These are phyloP conservation scores for Rhagonycha fulva DNA, from an alignment of 2,888 invertebrate species.

Conservation along the genomic window DNA sequence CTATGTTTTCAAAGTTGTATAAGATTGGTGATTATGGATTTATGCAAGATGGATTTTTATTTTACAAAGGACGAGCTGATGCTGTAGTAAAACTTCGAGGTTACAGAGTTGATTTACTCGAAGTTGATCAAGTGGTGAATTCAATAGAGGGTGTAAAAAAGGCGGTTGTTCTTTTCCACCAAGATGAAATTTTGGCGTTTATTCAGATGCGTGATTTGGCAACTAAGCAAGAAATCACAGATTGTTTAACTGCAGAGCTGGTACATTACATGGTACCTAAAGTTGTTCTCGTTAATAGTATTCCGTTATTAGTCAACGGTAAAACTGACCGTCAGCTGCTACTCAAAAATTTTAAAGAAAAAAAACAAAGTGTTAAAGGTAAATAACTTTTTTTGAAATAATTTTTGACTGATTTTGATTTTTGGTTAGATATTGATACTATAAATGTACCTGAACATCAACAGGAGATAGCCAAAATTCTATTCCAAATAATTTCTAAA, in stretches of 20 bases:
- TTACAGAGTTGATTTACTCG: slow-evolving; percentile 81
- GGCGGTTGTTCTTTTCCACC: slow-evolving; percentile 66
- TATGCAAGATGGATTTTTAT: slow-evolving; percentile 65
- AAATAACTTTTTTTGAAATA: neutral
- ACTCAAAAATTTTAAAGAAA: slow-evolving; percentile 73
- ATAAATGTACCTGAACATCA: slow-evolving; percentile 63
- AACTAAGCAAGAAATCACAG: slow-evolving; percentile 66
- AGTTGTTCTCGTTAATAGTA: slow-evolving; percentile 68
- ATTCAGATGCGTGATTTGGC: slow-evolving; percentile 49
- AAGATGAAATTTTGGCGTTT: slow-evolving; percentile 75
- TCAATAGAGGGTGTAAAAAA: slow-evolving; percentile 71
- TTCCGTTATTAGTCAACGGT: slow-evolving; percentile 83
- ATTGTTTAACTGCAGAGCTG: slow-evolving; percentile 64
- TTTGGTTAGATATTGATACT: slow-evolving; percentile 69
- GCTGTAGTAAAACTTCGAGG: slow-evolving; percentile 83
- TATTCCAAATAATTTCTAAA: slow-evolving; percentile 75
- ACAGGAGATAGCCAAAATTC: slow-evolving; percentile 65
- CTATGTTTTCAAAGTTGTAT: slow-evolving; percentile 72
- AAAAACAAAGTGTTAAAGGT: neutral
- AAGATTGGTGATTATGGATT: slow-evolving; percentile 85
- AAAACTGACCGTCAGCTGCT: slow-evolving; percentile 83
- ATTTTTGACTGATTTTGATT: no score
- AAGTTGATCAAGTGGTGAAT: slow-evolving; percentile 76
- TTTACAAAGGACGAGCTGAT: slow-evolving; percentile 82
- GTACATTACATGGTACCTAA: slow-evolving; percentile 78